Evolutionary conservation across 2,113 vertebrate species (phyloP), one percentile per base, ranked within the genome.

Genomic region (Mirza zaza): DNA sequence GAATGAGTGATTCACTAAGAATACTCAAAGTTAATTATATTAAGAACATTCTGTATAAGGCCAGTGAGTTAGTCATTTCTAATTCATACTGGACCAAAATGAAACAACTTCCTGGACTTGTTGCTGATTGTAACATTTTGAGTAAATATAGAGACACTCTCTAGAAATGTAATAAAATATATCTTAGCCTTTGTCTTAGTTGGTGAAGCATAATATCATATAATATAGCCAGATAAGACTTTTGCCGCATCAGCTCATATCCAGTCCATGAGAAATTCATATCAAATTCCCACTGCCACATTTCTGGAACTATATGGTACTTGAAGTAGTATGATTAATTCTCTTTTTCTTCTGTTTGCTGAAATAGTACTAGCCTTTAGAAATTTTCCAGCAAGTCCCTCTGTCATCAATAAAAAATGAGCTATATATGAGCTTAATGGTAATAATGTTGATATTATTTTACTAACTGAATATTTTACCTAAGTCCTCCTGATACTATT

Each of bases 321-420:
- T 67, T 89, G 39, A 88, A 32, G 52, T 3, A 76, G 29, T 76
- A 70, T 73, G 42, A 91, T 73, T 70, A 87, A 94, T 80, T 96
- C 21, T 27, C 39, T 85, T 82, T 94, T 93, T 84, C n/a, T 87
- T 91, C 36, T 94, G 21, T 90, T 81, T 96, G 63, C 77, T 94
- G 42, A 92, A 95, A 96, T 63, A 90, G 63, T 59, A 88, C 15
- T 12, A 89, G 68, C 68, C 68, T 79, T 91, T 67, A 91, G 59
- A 96, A 97, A 94, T 96, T 95, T 94, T 90, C 48, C 21, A 96
- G 15, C 45, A 39, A 45, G 68, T 97, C 45, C n/a, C 34, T 76
- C 80, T 34, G 57, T 90, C 91, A 96, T 81, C 91, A 98, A 98
- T 96, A 98, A 98, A 90, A 57, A 97, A 93, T 93, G 12, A 91